phyloP scores from a whole-genome alignment of 2,113 vertebrate species.

The Mandrillus leucophaeus region DNA sequence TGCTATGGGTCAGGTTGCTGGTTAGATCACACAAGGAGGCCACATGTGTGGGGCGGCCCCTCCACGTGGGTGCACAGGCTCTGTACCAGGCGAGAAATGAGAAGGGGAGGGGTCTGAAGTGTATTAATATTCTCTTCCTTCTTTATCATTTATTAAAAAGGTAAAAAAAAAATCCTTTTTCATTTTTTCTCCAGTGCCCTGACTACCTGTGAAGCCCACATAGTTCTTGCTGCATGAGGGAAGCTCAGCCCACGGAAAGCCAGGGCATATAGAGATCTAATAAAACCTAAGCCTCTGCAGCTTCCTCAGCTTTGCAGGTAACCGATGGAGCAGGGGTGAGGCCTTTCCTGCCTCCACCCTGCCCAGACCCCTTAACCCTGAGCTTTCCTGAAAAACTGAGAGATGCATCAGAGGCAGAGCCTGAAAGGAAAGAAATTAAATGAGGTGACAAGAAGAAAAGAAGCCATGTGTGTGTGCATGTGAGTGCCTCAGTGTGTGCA shows the following conservation, averaged over 20 bases:
- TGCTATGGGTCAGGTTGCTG: rapidly evolving
- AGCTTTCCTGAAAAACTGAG: not conserved
- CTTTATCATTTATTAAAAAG: constrained; percentile 72
- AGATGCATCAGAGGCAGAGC: not conserved
- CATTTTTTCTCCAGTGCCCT: constrained; percentile 34
- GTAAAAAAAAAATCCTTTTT: constrained; percentile 22
- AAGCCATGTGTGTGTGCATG: not conserved
- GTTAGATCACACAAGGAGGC: not conserved
- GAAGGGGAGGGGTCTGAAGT: not conserved
- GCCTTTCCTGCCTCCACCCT: not conserved
- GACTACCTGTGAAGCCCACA: constrained; percentile 47
- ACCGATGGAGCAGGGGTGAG: not conserved
- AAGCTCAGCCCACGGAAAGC: constrained; percentile 46
- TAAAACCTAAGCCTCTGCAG: constrained; percentile 24
- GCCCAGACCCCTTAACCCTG: not conserved
- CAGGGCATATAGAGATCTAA: constrained; percentile 42
- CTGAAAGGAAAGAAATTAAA: not conserved
- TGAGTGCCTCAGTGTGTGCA: not conserved
- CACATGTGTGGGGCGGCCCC: rapidly evolving
- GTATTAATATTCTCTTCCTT: constrained; percentile 39
- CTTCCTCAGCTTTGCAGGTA: not conserved
- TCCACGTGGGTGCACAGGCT: rapidly evolving
- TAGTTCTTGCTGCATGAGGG: not conserved
- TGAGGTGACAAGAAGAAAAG: not conserved
- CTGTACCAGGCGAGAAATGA: not conserved